These are phyloP conservation scores for Drosophila percnosoma DNA, from an alignment of 2,888 invertebrate species.

Conservation along the genomic window DNA sequence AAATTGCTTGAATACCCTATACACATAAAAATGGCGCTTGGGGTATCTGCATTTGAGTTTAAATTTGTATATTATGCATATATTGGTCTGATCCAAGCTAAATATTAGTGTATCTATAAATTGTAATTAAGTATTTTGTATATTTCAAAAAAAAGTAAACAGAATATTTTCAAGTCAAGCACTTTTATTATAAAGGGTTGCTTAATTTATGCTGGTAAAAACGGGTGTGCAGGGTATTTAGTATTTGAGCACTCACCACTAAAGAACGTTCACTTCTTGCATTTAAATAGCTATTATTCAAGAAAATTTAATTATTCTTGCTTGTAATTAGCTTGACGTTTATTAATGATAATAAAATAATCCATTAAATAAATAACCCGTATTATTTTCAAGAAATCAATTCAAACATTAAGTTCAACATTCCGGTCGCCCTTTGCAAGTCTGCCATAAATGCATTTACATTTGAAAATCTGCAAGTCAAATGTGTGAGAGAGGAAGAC, in stretches of 20 bases:
- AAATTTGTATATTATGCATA: neutral
- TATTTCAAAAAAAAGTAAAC: too few relatives aligned
- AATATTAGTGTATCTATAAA: neutral
- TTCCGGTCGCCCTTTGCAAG: neutral
- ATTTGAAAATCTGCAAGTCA: neutral
- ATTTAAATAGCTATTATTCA: neutral
- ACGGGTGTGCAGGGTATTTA: neutral
- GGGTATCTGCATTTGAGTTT: neutral
- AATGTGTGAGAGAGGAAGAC: accelerated
- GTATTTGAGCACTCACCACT: too few relatives aligned
- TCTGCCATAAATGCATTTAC: neutral
- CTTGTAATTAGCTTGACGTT: constrained; percentile 2
- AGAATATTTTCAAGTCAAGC: neutral
- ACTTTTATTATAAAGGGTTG: neutral
- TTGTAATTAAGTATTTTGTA: neutral
- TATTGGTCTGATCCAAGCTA: too few relatives aligned
- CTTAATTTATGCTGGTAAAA: neutral
- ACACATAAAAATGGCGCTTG: neutral
- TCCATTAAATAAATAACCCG: neutral
- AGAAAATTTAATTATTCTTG: constrained; percentile 8
- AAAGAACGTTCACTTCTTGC: neutral
- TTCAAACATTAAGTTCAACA: neutral
- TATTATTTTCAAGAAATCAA: neutral
- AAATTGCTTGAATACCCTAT: constrained; percentile 30
- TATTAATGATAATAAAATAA: constrained; percentile 9